Evolutionary conservation across 2,888 invertebrate genomes (phyloP).

Genomic region (Tridacna crocea): DNA sequence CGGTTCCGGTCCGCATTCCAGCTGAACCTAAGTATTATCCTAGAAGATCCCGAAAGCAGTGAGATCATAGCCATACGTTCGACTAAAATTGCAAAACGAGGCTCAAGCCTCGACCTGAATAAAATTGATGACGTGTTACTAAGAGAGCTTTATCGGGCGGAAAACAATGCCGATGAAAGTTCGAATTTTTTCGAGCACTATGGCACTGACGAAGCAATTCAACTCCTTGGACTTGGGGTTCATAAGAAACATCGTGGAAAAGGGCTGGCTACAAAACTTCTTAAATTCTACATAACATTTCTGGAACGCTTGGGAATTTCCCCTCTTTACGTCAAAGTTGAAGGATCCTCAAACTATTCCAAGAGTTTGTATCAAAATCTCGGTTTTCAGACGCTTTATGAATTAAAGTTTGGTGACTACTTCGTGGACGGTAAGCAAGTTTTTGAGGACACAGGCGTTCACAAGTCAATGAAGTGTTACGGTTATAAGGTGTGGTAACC

Average conservation of each 20-base stretch:
- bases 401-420: slow-evolving; percentile 18
- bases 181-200: slow-evolving; percentile 10
- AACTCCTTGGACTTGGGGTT: slow-evolving; percentile 16
- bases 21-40: slow-evolving; percentile 2
- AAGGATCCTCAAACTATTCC: slow-evolving; percentile 22
- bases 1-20: not conserved
- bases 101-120: not conserved
- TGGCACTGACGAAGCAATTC: slow-evolving; percentile 1
- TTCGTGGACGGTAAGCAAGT: slow-evolving; percentile 8
- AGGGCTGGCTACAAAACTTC: slow-evolving; percentile 10
- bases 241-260: slow-evolving; percentile 5
- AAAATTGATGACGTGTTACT: not conserved
- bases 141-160: not conserved
- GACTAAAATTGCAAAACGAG: slow-evolving; percentile 3
- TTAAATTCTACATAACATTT: slow-evolving; percentile 11
- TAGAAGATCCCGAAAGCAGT: not conserved
- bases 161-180: not conserved
- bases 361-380: slow-evolving; percentile 15
- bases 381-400: slow-evolving; percentile 15
- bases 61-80: slow-evolving; percentile 1
- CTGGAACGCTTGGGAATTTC: not conserved
- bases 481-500: not conserved
- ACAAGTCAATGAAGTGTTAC: slow-evolving; percentile 26
- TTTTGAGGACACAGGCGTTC: slow-evolving; percentile 10
- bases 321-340: slow-evolving; percentile 12